A percentile compares a stretch with the other conserved stretches of the same genome.
Conservation (phyloP, 2,113 vertebrate species). For the Nestor notabilis region DNA sequence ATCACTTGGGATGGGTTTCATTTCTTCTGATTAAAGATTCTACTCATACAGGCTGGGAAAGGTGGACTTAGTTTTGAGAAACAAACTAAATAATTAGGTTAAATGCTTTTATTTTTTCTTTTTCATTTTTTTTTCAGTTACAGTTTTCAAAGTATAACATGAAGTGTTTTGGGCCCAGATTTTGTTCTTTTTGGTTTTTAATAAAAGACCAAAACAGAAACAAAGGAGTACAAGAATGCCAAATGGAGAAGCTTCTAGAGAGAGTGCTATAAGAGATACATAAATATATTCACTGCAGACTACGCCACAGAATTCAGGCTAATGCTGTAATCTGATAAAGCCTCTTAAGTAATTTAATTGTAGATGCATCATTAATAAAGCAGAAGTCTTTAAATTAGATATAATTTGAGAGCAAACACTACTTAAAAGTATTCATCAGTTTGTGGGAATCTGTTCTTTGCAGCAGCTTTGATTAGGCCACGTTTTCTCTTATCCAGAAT, state of each 20-base stretch:
- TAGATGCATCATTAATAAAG: slow-evolving; percentile 47
- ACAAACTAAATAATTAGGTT: not conserved
- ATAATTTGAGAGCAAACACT: slow-evolving; percentile 23
- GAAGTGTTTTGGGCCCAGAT: not conserved
- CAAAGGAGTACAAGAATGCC: not conserved
- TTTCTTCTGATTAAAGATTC: not conserved
- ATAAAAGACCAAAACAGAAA: not conserved
- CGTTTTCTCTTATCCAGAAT: slow-evolving; percentile 67
- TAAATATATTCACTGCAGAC: slow-evolving; percentile 44
- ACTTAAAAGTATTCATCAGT: not conserved
- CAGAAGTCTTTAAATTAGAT: slow-evolving; percentile 18
- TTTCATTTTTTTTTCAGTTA: not conserved
- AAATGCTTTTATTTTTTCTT: not conserved
- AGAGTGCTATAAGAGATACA: not conserved
- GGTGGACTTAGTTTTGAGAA: not conserved
- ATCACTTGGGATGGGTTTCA: not conserved
- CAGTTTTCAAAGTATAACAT: not conserved
- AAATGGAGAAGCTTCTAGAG: not conserved
- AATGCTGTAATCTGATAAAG: slow-evolving; percentile 53
- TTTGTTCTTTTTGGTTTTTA: not conserved
- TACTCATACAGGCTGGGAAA: not conserved
- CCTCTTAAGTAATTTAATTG: slow-evolving; percentile 66
- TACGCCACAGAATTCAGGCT: slow-evolving; percentile 32
- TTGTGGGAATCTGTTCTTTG: slow-evolving; percentile 51
- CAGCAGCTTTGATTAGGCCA: slow-evolving; percentile 73